Evolutionary conservation across 2,113 vertebrate species (phyloP).

Genomic region (Pampusana beccarii): DNA sequence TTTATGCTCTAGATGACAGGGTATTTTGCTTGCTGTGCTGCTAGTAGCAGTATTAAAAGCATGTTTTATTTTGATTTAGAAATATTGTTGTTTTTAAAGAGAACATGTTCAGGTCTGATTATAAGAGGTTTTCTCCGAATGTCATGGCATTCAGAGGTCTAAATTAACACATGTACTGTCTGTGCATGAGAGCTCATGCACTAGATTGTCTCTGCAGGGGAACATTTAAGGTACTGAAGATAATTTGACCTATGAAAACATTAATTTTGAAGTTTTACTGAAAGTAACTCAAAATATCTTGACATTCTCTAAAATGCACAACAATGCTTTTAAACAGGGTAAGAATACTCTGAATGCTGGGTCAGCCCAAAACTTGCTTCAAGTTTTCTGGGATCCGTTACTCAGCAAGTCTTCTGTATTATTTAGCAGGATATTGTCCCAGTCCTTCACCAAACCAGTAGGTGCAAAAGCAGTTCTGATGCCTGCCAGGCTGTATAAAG

Average conservation of each 20-base stretch:
- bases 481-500: neutral
- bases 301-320: neutral
- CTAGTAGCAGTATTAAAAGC: neutral
- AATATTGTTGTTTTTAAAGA: neutral
- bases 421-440: neutral
- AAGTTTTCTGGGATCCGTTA: neutral
- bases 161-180: neutral
- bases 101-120: neutral
- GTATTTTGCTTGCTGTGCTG: neutral
- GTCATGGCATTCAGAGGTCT: neutral
- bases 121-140: neutral
- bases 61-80: neutral
- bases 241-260: slow-evolving; percentile 1
- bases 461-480: neutral
- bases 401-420: neutral
- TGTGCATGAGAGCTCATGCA: neutral
- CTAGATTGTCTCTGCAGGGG: neutral
- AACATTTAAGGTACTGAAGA: neutral
- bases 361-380: neutral
- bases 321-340: neutral
- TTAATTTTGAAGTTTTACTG: neutral
- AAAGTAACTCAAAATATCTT: neutral
- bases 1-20: neutral
- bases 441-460: neutral
- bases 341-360: neutral